phyloP scores from a whole-genome alignment of 2,797 vertebrate genomes.

The Phataginus tetradactyla region DNA sequence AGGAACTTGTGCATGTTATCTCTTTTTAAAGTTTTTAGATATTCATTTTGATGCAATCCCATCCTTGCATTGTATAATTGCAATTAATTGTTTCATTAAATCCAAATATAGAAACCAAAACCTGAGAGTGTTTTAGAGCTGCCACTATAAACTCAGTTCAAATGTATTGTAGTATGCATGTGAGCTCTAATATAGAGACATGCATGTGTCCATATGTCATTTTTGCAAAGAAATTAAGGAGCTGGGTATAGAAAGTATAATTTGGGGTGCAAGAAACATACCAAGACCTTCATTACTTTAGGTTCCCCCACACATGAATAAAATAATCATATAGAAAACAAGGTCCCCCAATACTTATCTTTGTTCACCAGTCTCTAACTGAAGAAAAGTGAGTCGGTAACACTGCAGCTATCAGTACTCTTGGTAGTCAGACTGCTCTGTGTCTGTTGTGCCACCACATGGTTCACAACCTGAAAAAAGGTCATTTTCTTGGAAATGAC shows the following conservation, averaged over 20 bases:
- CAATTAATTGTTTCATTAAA: neutral
- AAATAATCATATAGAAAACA: neutral
- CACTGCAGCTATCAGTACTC: rapidly evolving
- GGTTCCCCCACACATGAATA: neutral
- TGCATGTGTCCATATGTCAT: rapidly evolving
- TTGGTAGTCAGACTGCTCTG: rapidly evolving
- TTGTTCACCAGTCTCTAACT: neutral
- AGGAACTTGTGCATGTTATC: neutral
- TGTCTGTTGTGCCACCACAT: neutral
- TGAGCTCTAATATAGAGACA: neutral
- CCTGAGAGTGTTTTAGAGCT: neutral
- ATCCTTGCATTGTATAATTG: neutral
- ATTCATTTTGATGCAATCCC: neutral
- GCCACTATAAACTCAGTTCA: neutral
- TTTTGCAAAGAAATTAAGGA: neutral
- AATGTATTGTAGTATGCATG: neutral
- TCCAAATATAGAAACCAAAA: neutral
- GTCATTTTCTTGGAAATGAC: neutral
- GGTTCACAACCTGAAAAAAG: neutral
- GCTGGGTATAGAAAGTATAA: neutral
- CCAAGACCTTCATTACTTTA: neutral
- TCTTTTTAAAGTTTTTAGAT: neutral
- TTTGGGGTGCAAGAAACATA: neutral
- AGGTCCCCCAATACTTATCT: neutral
- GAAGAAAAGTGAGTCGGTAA: neutral